phyloP scores from a whole-genome alignment of 1,140 invertebrate species.

The Bemisia tabaci region DNA sequence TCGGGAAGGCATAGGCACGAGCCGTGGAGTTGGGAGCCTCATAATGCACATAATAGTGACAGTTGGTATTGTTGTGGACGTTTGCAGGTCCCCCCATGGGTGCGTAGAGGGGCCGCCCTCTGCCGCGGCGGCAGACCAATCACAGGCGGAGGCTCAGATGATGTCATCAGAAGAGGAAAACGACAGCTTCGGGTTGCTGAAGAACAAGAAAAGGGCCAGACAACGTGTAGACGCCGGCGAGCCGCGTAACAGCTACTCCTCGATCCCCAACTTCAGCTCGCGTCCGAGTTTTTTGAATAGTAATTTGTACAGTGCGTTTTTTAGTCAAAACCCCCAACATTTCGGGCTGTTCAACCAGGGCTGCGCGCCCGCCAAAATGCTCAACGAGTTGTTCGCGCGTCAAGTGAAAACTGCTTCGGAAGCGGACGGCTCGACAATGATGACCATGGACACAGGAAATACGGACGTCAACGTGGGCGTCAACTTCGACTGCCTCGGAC shows the following conservation, averaged over 20 bases:
- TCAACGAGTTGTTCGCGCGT: slow-evolving; percentile 55
- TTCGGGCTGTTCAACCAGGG: slow-evolving; percentile 57
- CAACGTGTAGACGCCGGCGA: slow-evolving; percentile 88
- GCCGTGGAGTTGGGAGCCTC: too few species aligned
- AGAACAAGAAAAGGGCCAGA: slow-evolving; percentile 84
- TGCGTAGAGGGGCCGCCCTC: background rate
- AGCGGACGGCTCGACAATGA: slow-evolving; percentile 38
- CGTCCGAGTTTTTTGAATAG: slow-evolving; percentile 66
- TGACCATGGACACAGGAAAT: slow-evolving; percentile 24
- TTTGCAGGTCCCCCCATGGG: background rate
- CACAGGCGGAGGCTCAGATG: background rate
- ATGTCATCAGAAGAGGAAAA: background rate
- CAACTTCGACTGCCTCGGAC: slow-evolving; percentile 23
- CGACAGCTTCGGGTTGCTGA: slow-evolving; percentile 72
- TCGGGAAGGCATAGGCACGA: background rate
- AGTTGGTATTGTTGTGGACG: background rate
- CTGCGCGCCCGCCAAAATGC: slow-evolving; percentile 59
- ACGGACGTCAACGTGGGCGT: slow-evolving; percentile 6
- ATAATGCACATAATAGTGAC: background rate
- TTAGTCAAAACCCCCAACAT: slow-evolving; percentile 49
- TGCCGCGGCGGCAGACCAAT: background rate
- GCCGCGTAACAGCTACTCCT: slow-evolving; percentile 81
- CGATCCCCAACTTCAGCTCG: slow-evolving; percentile 72
- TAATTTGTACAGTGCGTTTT: slow-evolving; percentile 67
- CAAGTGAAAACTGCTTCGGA: slow-evolving; percentile 54